Percentiles rank a stretch among this genome's conserved stretches.
These are phyloP conservation scores for Sinohyriopsis cumingii DNA, from an alignment of 2,888 invertebrate species.

Conservation along the genomic window DNA sequence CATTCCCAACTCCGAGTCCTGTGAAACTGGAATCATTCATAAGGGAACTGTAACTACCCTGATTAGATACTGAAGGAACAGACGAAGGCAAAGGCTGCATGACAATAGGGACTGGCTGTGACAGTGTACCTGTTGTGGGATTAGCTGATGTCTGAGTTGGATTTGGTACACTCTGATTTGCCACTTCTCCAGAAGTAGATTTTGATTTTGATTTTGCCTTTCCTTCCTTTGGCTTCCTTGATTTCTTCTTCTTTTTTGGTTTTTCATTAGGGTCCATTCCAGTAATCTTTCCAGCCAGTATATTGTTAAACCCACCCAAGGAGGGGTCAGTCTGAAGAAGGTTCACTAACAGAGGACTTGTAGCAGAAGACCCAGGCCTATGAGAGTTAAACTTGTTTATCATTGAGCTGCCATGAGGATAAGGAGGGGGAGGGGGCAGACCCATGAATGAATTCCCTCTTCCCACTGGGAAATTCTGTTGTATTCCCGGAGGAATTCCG, in stretches of 20 bases:
- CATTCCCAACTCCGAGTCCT: not conserved
- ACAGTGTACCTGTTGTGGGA: slow-evolving; percentile 16
- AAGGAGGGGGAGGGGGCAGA: slow-evolving; percentile 63
- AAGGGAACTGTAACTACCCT: not conserved
- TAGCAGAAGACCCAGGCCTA: slow-evolving; percentile 73
- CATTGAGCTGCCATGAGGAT: slow-evolving; percentile 48
- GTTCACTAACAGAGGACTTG: slow-evolving; percentile 91
- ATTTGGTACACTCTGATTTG: slow-evolving; percentile 42
- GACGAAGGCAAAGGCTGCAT: slow-evolving; percentile 25
- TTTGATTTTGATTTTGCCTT: slow-evolving; percentile 24
- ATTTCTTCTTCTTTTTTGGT: slow-evolving; percentile 53
- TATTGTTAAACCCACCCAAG: slow-evolving; percentile 41
- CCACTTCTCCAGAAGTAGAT: slow-evolving; percentile 26
- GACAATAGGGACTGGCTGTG: slow-evolving; percentile 22
- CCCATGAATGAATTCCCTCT: slow-evolving; percentile 26
- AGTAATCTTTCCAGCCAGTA: slow-evolving; percentile 48
- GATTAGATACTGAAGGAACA: slow-evolving; percentile 6
- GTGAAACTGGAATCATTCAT: slow-evolving; percentile 1
- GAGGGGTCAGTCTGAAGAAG: slow-evolving; percentile 86
- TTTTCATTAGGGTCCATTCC: slow-evolving; percentile 40
- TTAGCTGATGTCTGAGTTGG: slow-evolving; percentile 11
- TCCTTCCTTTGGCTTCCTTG: slow-evolving; percentile 52
- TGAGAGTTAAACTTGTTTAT: slow-evolving; percentile 58
- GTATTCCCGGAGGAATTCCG: slow-evolving; percentile 24
- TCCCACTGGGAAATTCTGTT: slow-evolving; percentile 26